phyloP scores from a whole-genome alignment of 2,888 invertebrate species.

The Arge pagana region DNA sequence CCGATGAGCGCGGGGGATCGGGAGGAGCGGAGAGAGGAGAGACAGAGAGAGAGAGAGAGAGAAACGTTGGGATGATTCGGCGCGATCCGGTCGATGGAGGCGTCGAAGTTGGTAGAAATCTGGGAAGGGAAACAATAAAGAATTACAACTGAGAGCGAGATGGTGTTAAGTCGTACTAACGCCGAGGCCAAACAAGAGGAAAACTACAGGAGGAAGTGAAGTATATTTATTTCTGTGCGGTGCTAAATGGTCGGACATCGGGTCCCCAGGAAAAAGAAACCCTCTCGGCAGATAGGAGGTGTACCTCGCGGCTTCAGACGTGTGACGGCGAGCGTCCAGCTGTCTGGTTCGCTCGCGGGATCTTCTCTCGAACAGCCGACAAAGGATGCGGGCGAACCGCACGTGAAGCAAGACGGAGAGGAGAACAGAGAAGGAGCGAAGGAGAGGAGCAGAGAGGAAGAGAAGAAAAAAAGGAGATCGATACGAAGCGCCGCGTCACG shows the following conservation, averaged over 20 bases:
- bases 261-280: not conserved
- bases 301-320: constrained; percentile 14
- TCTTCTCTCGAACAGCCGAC: constrained; percentile 30
- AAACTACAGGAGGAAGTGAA: constrained; percentile 5
- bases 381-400: constrained; percentile 28
- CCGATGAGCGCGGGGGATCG: too few relatives aligned
- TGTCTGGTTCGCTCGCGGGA: constrained; percentile 30
- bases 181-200: constrained; percentile 25
- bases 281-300: too few relatives aligned
- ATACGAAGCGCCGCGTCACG: constrained; percentile 36
- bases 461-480: constrained; percentile 25
- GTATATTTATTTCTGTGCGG: constrained; percentile 13
- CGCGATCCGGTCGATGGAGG: too few relatives aligned
- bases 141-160: constrained; percentile 16
- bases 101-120: too few relatives aligned
- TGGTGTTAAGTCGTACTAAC: constrained; percentile 32
- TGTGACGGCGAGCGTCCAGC: constrained; percentile 11
- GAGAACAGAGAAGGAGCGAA: not conserved
- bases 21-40: too few relatives aligned
- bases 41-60: too few relatives aligned
- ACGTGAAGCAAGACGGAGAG: too few relatives aligned
- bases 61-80: too few relatives aligned
- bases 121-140: not conserved
- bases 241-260: constrained; percentile 14
- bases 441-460: not conserved